Percentiles rank a stretch among this genome's conserved stretches.
phyloP scores from a whole-genome alignment of 2,113 vertebrate genomes.

The Daboia siamensis region DNA sequence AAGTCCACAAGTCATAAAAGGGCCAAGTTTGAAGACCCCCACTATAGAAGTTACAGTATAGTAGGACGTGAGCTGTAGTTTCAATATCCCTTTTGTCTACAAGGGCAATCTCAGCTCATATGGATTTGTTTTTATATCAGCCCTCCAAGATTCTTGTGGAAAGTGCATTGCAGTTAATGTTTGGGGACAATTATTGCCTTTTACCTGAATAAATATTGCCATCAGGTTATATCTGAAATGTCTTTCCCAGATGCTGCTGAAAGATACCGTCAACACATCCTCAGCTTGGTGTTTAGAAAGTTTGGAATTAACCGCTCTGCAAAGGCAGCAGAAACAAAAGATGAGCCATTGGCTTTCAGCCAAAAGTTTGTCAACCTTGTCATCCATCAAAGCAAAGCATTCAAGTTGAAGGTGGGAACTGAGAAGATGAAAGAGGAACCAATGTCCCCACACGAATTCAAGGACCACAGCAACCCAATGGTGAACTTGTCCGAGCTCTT shows the following conservation, averaged over 20 bases:
- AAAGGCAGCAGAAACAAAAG: constrained; percentile 31
- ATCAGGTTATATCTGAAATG: not conserved
- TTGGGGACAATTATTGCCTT: not conserved
- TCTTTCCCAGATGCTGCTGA: constrained; percentile 66
- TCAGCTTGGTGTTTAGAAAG: constrained; percentile 47
- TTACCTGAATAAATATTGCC: too few relatives aligned
- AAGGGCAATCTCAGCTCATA: too few relatives aligned
- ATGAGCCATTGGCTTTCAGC: constrained; percentile 53
- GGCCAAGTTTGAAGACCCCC: too few relatives aligned
- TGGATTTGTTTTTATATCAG: too few relatives aligned
- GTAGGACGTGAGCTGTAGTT: too few relatives aligned
- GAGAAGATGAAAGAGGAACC: constrained; percentile 50
- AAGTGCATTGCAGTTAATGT: too few relatives aligned
- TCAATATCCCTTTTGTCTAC: too few relatives aligned
- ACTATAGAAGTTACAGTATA: too few relatives aligned
- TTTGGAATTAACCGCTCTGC: constrained; percentile 41
- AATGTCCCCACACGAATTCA: constrained; percentile 34
- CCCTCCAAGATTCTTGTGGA: too few relatives aligned
- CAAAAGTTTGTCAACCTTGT: constrained; percentile 71
- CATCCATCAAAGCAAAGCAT: constrained; percentile 54
- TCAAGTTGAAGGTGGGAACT: constrained; percentile 46
- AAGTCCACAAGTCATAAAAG: too few relatives aligned
- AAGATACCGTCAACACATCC: constrained; percentile 62
- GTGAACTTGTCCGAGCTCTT: constrained; percentile 76
- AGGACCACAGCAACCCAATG: constrained; percentile 54